These are phyloP conservation scores for Erpornis zantholeuca DNA, from an alignment of 2,113 vertebrate genomes.

Conservation along the genomic window DNA sequence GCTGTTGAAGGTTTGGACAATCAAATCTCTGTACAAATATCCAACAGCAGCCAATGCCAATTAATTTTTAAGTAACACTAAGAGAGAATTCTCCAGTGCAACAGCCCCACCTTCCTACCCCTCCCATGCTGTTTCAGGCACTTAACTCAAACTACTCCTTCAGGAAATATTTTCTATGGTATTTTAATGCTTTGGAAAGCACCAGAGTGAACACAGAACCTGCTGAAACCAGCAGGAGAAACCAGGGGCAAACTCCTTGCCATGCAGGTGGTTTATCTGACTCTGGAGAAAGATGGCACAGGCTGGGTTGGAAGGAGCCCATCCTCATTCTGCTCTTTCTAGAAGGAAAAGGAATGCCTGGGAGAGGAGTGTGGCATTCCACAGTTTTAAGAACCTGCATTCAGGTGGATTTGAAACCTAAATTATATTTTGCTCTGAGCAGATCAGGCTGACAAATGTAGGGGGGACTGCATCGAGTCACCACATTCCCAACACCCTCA, in stretches of 20 bases:
- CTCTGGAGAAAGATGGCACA: not conserved
- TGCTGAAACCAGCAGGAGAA: not conserved
- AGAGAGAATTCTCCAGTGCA: not conserved
- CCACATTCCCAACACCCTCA: not conserved
- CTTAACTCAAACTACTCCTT: not conserved
- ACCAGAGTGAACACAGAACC: not conserved
- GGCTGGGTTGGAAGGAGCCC: not conserved
- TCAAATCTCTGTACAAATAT: not conserved
- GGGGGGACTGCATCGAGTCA: not conserved
- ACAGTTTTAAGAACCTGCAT: not conserved
- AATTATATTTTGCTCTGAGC: not conserved
- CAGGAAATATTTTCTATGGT: not conserved
- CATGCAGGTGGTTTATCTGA: not conserved
- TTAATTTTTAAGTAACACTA: not conserved
- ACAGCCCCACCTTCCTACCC: not conserved
- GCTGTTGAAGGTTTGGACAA: rapidly evolving
- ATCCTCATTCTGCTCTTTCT: not conserved
- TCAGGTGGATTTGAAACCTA: not conserved
- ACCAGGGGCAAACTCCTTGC: not conserved
- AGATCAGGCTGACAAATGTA: rapidly evolving
- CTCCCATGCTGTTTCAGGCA: not conserved
- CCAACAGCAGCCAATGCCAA: not conserved
- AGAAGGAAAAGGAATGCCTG: not conserved
- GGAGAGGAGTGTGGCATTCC: not conserved
- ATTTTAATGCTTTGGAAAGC: not conserved